A percentile compares a stretch with the other conserved stretches of the same genome.
Conservation (phyloP, 2,113 vertebrate genomes). For the Mormoops blainvillei region DNA sequence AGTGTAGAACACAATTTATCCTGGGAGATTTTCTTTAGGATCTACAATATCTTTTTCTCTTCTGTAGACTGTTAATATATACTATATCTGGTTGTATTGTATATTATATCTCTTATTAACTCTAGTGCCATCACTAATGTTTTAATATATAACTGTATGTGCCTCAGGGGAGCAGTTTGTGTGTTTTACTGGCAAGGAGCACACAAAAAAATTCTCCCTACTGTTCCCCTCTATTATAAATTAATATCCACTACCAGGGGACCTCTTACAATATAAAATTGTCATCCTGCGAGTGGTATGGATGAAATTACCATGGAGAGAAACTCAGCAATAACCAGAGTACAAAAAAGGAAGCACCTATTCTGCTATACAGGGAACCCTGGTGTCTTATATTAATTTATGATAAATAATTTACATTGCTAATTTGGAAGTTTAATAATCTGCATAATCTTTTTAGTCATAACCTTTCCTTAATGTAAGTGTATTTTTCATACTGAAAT, state of each 20-base stretch:
- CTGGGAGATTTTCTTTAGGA: neutral
- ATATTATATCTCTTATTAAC: constrained; percentile 77
- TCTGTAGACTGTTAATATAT: constrained; percentile 50
- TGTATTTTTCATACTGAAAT: neutral
- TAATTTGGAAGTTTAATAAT: constrained; percentile 71
- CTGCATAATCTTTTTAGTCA: constrained; percentile 58
- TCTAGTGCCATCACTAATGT: constrained; percentile 74
- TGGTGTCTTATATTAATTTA: constrained; percentile 70
- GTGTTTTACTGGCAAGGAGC: constrained; percentile 75
- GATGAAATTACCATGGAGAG: constrained; percentile 70
- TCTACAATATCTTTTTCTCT: neutral
- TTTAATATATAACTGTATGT: constrained; percentile 77
- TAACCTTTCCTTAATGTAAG: neutral
- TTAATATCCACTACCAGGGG: constrained; percentile 79
- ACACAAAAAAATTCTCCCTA: constrained; percentile 75
- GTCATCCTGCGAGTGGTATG: constrained; percentile 67
- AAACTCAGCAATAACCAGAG: constrained; percentile 63
- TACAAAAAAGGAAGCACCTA: constrained; percentile 60
- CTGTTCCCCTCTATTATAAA: constrained; percentile 78
- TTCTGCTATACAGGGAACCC: neutral
- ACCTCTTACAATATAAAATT: constrained; percentile 79
- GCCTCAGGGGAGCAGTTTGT: constrained; percentile 76
- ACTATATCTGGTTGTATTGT: constrained; percentile 58
- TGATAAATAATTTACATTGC: constrained; percentile 75
- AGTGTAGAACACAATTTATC: neutral